Base-by-base conservation (phyloP, 2,888 invertebrate species). In the Lasioglossum calceatum region DNA sequence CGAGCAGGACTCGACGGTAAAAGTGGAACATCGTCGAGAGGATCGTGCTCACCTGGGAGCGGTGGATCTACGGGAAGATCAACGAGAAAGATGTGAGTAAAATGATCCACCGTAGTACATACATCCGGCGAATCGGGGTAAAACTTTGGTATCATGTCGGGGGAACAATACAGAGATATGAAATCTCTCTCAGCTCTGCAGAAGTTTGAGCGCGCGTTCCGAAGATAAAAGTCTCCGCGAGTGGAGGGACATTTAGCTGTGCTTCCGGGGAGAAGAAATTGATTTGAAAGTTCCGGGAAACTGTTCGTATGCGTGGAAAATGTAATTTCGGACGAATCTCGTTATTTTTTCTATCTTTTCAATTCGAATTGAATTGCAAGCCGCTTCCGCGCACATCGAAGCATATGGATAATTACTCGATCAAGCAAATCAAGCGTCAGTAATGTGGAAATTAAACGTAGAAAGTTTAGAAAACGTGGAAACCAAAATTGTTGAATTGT, bases 1-100 rank as follows among this genome's bases (percentile, higher is more conserved):
- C 23, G 23, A 61, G 47, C 47, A 4, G 27, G 61, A 61, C 27
- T 14, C 61, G n/a, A 23, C 27, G 61, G 61, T 61, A 10, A 27
- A 61, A 61, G 61, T 61, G 61, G 61, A 27, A 14, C 61, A 0
- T 27, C 14, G n/a, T 4, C 58, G 27, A 12, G 61, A 27, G 61
- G 2, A 61, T 14, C 27, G 27, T 14, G 61, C 44, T 54, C 42
- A 27, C 7, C 23, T 54, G 23, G 8, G 2, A 54, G 23, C 23
- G 23, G 23, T 8, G n/a, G 23, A 27, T 39, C 23, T 12, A 36
- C 14, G 4, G 47, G 54, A 47, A 39, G 39, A 44, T 27, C 16
- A 10, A 3, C 12, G 2, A 1, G n/a, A 50, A 50, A 16, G 64
- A 54, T 77, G 82, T 84, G 47, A 78, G 78, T 74, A 36, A 42